Percentiles rank a stretch among this genome's conserved stretches.
phyloP scores from a whole-genome alignment of 2,113 vertebrate genomes.

The Ariopsis seemanni region DNA sequence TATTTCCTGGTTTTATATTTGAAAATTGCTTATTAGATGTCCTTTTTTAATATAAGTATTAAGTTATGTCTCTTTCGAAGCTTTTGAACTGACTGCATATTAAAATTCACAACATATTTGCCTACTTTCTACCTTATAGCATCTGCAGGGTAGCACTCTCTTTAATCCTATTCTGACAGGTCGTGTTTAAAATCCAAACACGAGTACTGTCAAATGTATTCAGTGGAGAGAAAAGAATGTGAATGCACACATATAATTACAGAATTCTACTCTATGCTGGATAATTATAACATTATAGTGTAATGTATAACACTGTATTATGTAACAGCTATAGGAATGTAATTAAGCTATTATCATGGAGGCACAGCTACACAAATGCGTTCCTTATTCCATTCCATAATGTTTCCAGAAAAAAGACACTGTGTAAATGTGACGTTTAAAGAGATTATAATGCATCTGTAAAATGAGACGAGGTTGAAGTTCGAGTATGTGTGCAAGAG shows the following conservation, averaged over 20 bases:
- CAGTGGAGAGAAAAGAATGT: neutral
- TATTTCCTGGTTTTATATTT: neutral
- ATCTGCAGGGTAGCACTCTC: neutral
- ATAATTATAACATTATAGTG: constrained; percentile 29
- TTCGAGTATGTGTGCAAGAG: neutral
- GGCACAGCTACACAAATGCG: neutral
- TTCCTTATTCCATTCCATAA: neutral
- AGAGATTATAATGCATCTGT: neutral
- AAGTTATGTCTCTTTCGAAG: neutral
- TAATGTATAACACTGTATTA: constrained; percentile 2
- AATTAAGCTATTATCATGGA: constrained; percentile 5
- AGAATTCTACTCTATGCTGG: neutral
- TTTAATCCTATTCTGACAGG: neutral
- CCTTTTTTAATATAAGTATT: neutral
- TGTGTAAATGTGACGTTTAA: neutral
- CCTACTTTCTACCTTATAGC: neutral
- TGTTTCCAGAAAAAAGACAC: neutral
- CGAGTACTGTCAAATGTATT: neutral
- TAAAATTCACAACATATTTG: neutral
- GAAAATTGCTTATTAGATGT: neutral
- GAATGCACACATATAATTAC: neutral
- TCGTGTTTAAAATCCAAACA: constrained; percentile 2
- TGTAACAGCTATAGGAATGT: neutral
- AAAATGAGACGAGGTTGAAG: neutral
- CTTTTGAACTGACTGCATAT: neutral